Evolutionary conservation across 2,888 invertebrate genomes (phyloP).

Genomic region (Conchocele bisecta): DNA sequence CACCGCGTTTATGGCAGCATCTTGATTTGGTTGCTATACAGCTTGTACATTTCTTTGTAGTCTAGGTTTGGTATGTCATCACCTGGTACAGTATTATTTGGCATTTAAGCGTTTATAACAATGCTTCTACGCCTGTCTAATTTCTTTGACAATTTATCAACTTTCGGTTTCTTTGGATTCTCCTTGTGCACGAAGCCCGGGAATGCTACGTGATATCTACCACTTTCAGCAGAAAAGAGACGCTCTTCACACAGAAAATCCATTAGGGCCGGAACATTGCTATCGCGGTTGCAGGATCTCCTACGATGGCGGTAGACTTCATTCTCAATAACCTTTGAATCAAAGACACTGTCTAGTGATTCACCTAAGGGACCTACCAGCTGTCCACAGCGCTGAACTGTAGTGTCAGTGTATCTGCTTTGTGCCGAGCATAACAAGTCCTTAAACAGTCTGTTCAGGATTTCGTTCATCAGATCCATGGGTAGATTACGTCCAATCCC

Average conservation of each 20-base stretch:
- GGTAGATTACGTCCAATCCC: constrained; percentile 36
- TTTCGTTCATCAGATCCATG: constrained; percentile 45
- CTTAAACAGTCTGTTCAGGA: constrained; percentile 34
- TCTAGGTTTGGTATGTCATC: too few relatives aligned
- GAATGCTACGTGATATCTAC: background rate
- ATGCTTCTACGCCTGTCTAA: constrained; percentile 13
- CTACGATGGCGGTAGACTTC: constrained; percentile 26
- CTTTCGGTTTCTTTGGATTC: constrained; percentile 6
- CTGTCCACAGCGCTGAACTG: constrained; percentile 27
- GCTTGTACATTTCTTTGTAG: too few relatives aligned
- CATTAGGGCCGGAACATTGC: constrained; percentile 1
- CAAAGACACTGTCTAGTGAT: constrained; percentile 18
- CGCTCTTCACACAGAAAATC: background rate
- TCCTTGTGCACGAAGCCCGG: background rate
- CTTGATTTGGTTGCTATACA: too few relatives aligned
- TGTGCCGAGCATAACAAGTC: constrained; percentile 4
- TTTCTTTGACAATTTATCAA: constrained; percentile 19
- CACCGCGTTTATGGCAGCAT: too few relatives aligned
- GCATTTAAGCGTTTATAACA: constrained; percentile 9
- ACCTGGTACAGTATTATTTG: too few relatives aligned
- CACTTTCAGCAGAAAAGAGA: background rate
- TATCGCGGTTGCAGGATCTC: constrained; percentile 18
- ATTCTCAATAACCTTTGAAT: constrained; percentile 21
- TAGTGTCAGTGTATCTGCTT: constrained; percentile 25
- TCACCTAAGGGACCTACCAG: constrained; percentile 30